Evolutionary conservation across 2,888 invertebrate species (phyloP).

Genomic region (Chymomyza procnemis): DNA sequence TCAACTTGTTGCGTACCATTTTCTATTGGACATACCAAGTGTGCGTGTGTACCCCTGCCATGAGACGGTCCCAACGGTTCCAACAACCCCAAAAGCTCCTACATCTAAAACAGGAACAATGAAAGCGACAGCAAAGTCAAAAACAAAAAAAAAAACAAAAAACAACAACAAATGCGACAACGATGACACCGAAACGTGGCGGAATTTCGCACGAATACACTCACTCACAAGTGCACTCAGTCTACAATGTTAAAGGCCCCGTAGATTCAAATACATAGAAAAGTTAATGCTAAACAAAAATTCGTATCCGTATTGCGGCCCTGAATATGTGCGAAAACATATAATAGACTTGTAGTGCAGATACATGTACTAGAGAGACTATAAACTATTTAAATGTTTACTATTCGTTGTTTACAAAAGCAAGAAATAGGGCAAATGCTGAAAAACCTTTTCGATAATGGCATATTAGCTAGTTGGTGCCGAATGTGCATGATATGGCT

Average conservation of each 20-base stretch:
- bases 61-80: not conserved
- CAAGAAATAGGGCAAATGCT: not conserved
- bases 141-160: no score
- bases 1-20: not conserved
- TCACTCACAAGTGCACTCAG: constrained; percentile 22
- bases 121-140: not conserved
- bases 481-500: not conserved
- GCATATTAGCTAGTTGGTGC: not conserved
- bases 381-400: not conserved
- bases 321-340: constrained; percentile 36
- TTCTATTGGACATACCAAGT: not conserved
- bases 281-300: not conserved
- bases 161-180: not conserved
- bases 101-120: not conserved
- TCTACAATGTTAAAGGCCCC: not conserved
- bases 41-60: not conserved
- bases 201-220: constrained; percentile 31
- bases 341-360: constrained; percentile 1
- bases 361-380: not conserved
- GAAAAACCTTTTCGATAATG: not conserved
- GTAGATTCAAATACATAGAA: not conserved
- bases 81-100: not conserved
- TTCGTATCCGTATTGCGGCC: constrained; percentile 30
- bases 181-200: constrained; percentile 29
- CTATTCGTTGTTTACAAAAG: not conserved